Evolutionary conservation across 2,888 invertebrate genomes (phyloP).

Genomic region (Chelonus formosanus): DNA sequence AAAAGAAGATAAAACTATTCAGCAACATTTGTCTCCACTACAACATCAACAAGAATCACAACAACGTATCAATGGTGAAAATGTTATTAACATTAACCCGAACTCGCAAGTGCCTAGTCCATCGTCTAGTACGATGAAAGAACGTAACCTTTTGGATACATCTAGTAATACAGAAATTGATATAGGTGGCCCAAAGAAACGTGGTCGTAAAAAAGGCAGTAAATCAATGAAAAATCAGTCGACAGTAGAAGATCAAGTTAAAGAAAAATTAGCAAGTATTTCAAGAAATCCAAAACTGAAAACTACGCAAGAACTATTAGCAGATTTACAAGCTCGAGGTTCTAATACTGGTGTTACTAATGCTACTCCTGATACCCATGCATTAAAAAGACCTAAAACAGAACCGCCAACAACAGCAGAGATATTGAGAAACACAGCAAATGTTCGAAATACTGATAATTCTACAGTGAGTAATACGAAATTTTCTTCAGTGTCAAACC

Average conservation of each 20-base stretch:
- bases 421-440: slow-evolving; percentile 61
- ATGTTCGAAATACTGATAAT: slow-evolving; percentile 53
- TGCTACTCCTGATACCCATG: slow-evolving; percentile 47
- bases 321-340: slow-evolving; percentile 76
- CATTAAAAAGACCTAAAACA: slow-evolving; percentile 48
- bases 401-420: slow-evolving; percentile 58
- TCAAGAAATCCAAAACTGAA: slow-evolving; percentile 73
- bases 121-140: slow-evolving; percentile 48
- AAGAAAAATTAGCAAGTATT: slow-evolving; percentile 71
- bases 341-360: slow-evolving; percentile 52
- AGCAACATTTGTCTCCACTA: slow-evolving; percentile 44
- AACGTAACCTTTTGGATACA: slow-evolving; percentile 9
- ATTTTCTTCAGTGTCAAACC: too few species aligned
- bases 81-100: slow-evolving; percentile 57
- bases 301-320: slow-evolving; percentile 83
- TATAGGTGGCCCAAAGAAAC: slow-evolving; percentile 66
- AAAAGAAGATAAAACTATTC: slow-evolving; percentile 61
- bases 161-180: slow-evolving; percentile 42
- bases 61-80: slow-evolving; percentile 67
- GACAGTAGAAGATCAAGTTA: slow-evolving; percentile 66
- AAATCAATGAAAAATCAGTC: slow-evolving; percentile 67
- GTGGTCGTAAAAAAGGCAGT: slow-evolving; percentile 71
- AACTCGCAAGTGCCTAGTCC: slow-evolving; percentile 68
- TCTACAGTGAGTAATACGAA: not conserved
- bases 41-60: slow-evolving; percentile 25